These are phyloP conservation scores for Bombus ignitus DNA, from an alignment of 1,140 invertebrate genomes.

Conservation along the genomic window DNA sequence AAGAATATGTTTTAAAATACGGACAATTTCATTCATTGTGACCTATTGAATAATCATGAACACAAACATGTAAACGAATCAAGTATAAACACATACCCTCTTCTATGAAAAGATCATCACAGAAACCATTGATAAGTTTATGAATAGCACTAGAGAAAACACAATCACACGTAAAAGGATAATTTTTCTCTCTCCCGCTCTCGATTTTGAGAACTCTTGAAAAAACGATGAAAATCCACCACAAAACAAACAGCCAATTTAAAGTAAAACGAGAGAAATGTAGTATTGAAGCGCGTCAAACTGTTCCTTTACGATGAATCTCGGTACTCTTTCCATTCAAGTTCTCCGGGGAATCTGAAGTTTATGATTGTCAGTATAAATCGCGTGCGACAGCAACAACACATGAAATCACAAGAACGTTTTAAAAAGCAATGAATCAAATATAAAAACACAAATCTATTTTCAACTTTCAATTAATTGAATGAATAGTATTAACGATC, in stretches of 20 bases:
- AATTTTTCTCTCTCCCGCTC: neutral
- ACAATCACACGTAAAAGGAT: neutral
- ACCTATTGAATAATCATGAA: neutral
- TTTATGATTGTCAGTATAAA: too few species aligned
- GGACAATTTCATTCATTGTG: too few species aligned
- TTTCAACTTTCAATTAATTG: neutral
- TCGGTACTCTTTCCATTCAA: too few species aligned
- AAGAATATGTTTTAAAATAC: too few species aligned
- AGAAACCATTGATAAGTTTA: neutral
- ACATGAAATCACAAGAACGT: neutral
- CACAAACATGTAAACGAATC: neutral
- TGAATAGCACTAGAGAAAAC: neutral
- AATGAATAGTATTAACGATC: neutral
- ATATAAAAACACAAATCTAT: neutral
- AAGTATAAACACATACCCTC: neutral
- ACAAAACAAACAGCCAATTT: neutral
- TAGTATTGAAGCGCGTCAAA: neutral
- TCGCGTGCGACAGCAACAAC: neutral
- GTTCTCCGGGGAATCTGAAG: too few species aligned
- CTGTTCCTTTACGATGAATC: too few species aligned
- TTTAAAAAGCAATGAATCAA: slow-evolving; percentile 4
- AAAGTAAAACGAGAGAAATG: neutral
- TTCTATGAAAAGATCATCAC: neutral
- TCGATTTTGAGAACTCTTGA: neutral
- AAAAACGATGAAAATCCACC: neutral